Conservation (phyloP, 2,113 vertebrate species). For the Pelobates fuscus region DNA sequence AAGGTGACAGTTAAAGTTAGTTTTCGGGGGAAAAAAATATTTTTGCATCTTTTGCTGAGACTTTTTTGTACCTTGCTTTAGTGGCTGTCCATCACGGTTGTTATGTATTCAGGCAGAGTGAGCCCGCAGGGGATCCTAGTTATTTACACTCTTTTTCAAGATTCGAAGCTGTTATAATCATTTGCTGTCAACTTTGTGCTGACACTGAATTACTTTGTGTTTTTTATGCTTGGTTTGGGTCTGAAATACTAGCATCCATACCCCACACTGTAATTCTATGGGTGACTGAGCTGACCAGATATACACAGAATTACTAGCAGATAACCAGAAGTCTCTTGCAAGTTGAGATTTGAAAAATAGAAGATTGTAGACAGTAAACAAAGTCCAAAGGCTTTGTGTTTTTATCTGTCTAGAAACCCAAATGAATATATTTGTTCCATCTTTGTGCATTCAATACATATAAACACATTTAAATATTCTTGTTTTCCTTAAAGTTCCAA, state of each 20-base stretch:
- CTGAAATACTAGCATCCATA: constrained; percentile 73
- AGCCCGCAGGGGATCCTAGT: constrained; percentile 80
- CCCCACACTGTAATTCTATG: constrained; percentile 71
- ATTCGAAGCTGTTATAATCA: constrained; percentile 85
- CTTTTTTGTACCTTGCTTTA: constrained; percentile 61
- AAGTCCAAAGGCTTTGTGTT: constrained; percentile 62
- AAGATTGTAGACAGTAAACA: constrained; percentile 72
- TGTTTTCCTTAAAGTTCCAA: constrained; percentile 34
- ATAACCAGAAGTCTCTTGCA: constrained; percentile 65
- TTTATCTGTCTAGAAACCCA: constrained; percentile 65
- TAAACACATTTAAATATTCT: constrained; percentile 60
- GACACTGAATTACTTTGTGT: constrained; percentile 82
- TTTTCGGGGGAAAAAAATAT: constrained; percentile 65
- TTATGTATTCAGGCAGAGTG: constrained; percentile 81
- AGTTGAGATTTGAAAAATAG: constrained; percentile 70
- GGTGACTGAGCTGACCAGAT: constrained; percentile 72
- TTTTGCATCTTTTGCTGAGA: constrained; percentile 72
- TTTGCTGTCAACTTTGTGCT: constrained; percentile 88
- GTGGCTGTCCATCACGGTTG: constrained; percentile 81
- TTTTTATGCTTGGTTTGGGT: constrained; percentile 77
- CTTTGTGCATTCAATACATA: constrained; percentile 61
- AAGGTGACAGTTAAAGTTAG: constrained; percentile 77
- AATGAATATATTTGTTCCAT: constrained; percentile 63
- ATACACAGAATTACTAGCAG: constrained; percentile 63
- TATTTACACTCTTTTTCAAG: constrained; percentile 88